Evolutionary conservation across 2,888 invertebrate genomes (phyloP), one percentile per base, ranked within the genome.

Genomic region (Thalpophila matura): DNA sequence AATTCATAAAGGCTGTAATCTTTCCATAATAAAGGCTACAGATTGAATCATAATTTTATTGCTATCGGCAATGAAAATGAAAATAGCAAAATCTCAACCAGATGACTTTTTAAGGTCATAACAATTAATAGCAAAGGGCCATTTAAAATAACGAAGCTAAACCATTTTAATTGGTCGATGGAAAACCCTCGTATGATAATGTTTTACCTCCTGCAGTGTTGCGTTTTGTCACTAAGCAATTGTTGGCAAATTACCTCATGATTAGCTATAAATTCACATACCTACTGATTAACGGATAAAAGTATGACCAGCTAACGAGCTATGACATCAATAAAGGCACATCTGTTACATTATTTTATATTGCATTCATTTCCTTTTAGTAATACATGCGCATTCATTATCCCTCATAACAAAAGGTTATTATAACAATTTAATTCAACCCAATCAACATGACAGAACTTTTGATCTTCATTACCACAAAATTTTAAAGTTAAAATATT

Each of bases 1-100:
- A 53, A 74, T 68, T 74, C 53, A 43, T 55, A 42, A 74, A 26
- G 18, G 20, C 60, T 33, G 46, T 47, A 68, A 61, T 74, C 54
- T 47, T 68, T 68, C 29, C 26, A 53, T 51, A 51, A 54, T 47
- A 38, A 49, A 43, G 35, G 9, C 22, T 35, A 26, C 20, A 43
- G 35, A 45, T 61, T 31, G 26, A 61, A 49, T 56, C 26, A 24
- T 43, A 42, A 61, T 29, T 46, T 20, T 22, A 46, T 38, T 70
- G 24, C 38, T 45, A 46, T 56, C 14, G 16, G 2, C n/a, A 10
- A 31, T 35, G 31, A 42, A 45, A 47, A 4, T 20, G 4, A 53
- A 53, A 55, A 37, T 37, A 22, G 2, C 3, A 18, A 57, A 12
- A 53, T 40, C 20, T n/a, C 12, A 35, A 35, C 7, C 18, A 10